Percentiles rank a stretch among this genome's conserved stretches.
Conservation (phyloP, 2,113 vertebrate species). For the Morone chrysops region DNA sequence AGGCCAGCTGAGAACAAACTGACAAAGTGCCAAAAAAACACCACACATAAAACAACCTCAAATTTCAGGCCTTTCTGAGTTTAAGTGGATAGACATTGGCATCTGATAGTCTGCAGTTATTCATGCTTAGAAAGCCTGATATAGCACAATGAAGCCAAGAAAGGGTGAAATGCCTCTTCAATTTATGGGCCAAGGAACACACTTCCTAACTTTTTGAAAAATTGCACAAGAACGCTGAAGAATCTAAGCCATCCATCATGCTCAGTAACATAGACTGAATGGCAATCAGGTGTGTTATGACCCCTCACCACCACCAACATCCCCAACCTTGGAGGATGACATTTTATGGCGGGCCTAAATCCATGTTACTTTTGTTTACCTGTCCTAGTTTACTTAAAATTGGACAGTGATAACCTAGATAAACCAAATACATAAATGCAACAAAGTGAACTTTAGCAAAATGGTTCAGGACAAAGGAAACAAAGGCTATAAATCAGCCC, state of each 20-base stretch:
- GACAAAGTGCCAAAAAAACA: neutral
- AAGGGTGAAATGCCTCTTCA: neutral
- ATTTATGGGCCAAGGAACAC: conserved; percentile 15
- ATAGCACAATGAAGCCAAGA: conserved; percentile 3
- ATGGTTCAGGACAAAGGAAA: conserved; percentile 1
- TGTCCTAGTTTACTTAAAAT: neutral
- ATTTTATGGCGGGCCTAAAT: conserved; percentile 3
- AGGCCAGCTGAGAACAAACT: neutral
- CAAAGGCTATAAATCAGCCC: neutral
- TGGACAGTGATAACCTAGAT: neutral
- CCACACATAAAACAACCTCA: neutral
- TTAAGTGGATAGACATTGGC: neutral
- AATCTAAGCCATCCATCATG: conserved; percentile 6
- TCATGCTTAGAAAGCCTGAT: conserved; percentile 11
- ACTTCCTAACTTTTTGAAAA: conserved; percentile 9
- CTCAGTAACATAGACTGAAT: conserved; percentile 8
- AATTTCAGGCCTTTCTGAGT: neutral
- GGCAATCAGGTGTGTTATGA: conserved; percentile 10
- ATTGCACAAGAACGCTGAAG: neutral
- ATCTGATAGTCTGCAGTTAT: neutral
- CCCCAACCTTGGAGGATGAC: conserved; percentile 5
- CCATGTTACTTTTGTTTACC: neutral
- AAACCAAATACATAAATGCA: conserved; percentile 13
- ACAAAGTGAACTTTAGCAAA: neutral
- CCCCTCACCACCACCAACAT: neutral